These are phyloP conservation scores for Drosophila acutilabella DNA, from an alignment of 2,888 invertebrate genomes.

Conservation along the genomic window DNA sequence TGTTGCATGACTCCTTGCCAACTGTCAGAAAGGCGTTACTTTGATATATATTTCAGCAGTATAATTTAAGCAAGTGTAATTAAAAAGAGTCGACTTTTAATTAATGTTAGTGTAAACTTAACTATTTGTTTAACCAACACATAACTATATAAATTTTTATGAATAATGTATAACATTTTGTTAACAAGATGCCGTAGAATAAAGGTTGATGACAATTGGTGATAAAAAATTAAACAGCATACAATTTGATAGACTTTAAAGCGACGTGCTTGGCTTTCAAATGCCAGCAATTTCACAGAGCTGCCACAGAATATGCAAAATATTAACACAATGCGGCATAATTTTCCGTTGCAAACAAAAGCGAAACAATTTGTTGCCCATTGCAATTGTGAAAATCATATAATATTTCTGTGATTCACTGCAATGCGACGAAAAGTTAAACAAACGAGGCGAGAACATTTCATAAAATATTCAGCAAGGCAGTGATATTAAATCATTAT, in stretches of 20 bases:
- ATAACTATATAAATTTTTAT: no score
- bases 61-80: background rate
- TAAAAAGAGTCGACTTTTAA: background rate
- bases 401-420: constrained; percentile 30
- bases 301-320: constrained; percentile 13
- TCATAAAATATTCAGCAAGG: constrained; percentile 57
- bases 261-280: background rate
- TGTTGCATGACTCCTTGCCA: constrained; percentile 15
- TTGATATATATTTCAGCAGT: background rate
- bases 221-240: no score
- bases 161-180: background rate
- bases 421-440: constrained; percentile 56
- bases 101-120: background rate
- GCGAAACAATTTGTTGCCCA: constrained; percentile 33
- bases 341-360: constrained; percentile 47
- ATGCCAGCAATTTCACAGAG: background rate
- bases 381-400: constrained; percentile 30
- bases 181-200: background rate
- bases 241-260: no score
- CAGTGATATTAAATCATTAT: constrained; percentile 66
- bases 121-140: background rate
- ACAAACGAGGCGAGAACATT: constrained; percentile 38
- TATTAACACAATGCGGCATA: constrained; percentile 43
- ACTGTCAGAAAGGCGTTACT: background rate
- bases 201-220: no score